Evolutionary conservation across 2,113 vertebrate species (phyloP), one percentile per base, ranked within the genome.

Genomic region (Ailurus styani): DNA sequence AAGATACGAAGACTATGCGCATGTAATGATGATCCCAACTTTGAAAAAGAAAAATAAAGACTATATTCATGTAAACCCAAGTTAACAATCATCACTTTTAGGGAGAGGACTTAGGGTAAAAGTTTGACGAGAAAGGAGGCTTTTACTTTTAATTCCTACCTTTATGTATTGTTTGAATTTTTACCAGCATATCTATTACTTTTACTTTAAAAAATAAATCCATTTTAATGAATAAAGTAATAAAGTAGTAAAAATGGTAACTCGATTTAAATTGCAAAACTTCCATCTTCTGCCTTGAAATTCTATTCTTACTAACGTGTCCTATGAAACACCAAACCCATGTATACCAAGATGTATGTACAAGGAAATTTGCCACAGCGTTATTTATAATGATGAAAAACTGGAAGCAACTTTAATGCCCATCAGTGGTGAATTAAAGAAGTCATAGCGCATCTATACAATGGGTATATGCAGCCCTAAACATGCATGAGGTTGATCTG

Each of bases 371-470:
- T 78, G 37, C 73, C 78, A 4, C 40, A 83, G 40, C 9, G n/a
- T 90, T 68, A 87, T 93, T 79, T 95, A 8, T 52, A 91, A 91
- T 57, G 77, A 12, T n/a, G 90, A 93, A 93, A 91, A 42, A 23
- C 20, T 88, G 60, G 50, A 90, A 94, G 34, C 23, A 77, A 90
- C 50, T 86, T 92, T 86, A 97, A 90, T 64, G 78, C 17, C 29
- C 37, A 66, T 72, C 66, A 52, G 23, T 66, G 14, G 27, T 90
- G 70, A 57, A 29, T 42, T 57, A 73, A 96, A 78, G 90, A 89
- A 89, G 90, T 90, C 52, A 87, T 23, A 27, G 47, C 77, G 37
- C 7, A 87, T 34, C 40, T 90, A 68, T 45, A 64, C 9, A 54
- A 68, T 50, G n/a, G n/a, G 84, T 64, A 79, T 27, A 45, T 17